phyloP scores from a whole-genome alignment of 2,797 vertebrate species.

The Sebastes hopkinsi region DNA sequence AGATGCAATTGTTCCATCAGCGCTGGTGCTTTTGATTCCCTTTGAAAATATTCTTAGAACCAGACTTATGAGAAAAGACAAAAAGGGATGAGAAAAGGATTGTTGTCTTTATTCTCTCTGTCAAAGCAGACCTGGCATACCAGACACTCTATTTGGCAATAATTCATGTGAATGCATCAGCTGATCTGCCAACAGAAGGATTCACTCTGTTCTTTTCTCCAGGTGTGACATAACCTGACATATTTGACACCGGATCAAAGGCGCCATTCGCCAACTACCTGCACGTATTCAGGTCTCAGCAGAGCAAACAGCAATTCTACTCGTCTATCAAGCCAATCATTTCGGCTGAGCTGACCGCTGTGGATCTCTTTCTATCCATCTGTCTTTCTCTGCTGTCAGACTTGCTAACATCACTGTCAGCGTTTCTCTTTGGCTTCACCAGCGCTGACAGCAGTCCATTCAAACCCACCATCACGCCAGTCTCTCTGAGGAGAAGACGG shows the following conservation, averaged over 20 bases:
- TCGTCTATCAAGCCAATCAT: conserved; percentile 35
- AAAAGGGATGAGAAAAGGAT: neutral
- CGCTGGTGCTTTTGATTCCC: neutral
- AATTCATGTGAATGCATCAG: conserved; percentile 30
- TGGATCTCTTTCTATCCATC: conserved; percentile 12
- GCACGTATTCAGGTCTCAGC: conserved; percentile 10
- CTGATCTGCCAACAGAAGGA: conserved; percentile 37
- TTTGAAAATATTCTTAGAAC: conserved; percentile 1
- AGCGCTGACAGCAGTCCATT: conserved; percentile 47
- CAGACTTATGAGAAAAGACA: conserved; percentile 15
- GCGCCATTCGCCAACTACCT: neutral
- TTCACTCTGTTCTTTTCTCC: neutral
- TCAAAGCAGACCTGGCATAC: conserved; percentile 11
- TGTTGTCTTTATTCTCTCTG: neutral
- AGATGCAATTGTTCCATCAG: neutral
- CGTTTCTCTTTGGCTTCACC: conserved; percentile 35
- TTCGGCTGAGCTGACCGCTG: conserved; percentile 11
- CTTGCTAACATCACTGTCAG: conserved; percentile 55
- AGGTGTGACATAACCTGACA: conserved; percentile 34
- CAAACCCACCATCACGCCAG: conserved; percentile 27
- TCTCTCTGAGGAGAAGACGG: conserved; percentile 30
- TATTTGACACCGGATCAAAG: conserved; percentile 36
- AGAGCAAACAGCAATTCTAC: conserved; percentile 23
- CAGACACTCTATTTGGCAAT: neutral
- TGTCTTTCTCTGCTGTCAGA: conserved; percentile 54